Conservation (phyloP, 2,797 vertebrate species). For the Sebastiscus albofasciatus region DNA sequence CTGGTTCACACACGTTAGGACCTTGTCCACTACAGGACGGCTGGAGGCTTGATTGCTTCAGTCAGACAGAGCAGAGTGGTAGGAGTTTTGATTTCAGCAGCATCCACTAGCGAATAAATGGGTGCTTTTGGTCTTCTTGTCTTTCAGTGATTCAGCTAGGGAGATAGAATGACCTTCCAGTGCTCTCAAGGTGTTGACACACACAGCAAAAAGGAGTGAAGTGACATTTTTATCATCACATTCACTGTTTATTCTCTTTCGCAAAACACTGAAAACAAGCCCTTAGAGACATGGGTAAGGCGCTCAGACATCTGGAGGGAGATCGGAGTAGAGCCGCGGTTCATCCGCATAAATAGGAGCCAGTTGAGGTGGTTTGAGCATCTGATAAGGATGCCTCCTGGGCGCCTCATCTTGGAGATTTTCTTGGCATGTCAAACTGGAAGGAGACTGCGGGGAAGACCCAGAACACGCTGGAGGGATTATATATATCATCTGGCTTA, state of each 20-base stretch:
- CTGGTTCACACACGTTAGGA: slow-evolving; percentile 23
- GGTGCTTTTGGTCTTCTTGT: slow-evolving; percentile 6
- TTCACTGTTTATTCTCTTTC: slow-evolving; percentile 1
- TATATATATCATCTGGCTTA: slow-evolving; percentile 7
- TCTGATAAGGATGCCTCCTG: not conserved
- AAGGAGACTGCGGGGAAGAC: not conserved
- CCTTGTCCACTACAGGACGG: slow-evolving; percentile 19
- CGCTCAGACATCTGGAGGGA: not conserved
- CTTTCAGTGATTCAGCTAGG: slow-evolving; percentile 13
- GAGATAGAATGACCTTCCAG: not conserved
- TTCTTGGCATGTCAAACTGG: not conserved
- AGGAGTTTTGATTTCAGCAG: slow-evolving; percentile 21
- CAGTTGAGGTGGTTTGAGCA: not conserved
- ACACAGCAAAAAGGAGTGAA: not conserved
- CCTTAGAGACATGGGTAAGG: not conserved
- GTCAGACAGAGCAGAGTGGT: not conserved
- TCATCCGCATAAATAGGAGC: not conserved
- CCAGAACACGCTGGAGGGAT: not conserved
- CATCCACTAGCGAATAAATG: slow-evolving; percentile 15
- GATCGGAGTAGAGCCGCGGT: not conserved
- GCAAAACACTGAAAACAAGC: slow-evolving; percentile 1
- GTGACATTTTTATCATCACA: not conserved
- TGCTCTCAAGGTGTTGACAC: slow-evolving; percentile 1
- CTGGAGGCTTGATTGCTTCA: slow-evolving; percentile 37
- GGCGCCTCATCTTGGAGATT: not conserved